Conservation (phyloP, 1,140 invertebrate genomes). For the Whitmania pigra region DNA sequence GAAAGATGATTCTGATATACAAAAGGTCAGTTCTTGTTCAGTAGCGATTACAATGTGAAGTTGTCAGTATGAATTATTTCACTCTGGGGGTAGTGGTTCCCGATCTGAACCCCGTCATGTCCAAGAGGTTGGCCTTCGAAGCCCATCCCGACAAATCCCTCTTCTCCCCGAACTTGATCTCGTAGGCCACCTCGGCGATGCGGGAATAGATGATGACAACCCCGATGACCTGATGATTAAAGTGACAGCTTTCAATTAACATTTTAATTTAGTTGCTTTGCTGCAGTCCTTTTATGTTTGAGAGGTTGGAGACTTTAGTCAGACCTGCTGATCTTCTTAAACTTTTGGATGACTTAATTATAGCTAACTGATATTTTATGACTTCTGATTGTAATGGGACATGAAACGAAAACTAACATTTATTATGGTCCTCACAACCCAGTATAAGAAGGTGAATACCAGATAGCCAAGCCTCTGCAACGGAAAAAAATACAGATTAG, state of each 20-base stretch:
- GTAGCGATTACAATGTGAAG: no score
- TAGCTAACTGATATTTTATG: no score
- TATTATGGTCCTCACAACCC: conserved; percentile 21
- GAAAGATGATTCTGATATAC: no score
- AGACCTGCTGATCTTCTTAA: no score
- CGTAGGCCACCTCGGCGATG: conserved; percentile 17
- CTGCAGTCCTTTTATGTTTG: no score
- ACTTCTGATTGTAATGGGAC: no score
- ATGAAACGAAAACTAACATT: conserved; percentile 19
- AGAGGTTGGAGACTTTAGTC: no score
- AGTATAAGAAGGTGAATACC: conserved; percentile 25
- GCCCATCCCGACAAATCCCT: conserved; percentile 6
- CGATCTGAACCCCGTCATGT: conserved; percentile 10
- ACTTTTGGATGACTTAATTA: no score
- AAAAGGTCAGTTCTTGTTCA: no score
- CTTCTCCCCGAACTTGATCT: conserved; percentile 20
- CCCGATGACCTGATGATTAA: not conserved
- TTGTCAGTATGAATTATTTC: no score
- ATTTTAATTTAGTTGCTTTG: no score
- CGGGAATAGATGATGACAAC: conserved; percentile 9
- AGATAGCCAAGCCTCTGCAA: conserved; percentile 22
- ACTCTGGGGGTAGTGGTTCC: conserved; percentile 5
- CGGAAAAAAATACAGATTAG: not conserved
- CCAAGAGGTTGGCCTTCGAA: conserved; percentile 16
- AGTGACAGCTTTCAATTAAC: no score